A percentile compares a stretch with the other conserved stretches of the same genome.
These are phyloP conservation scores for Spongilla lacustris DNA, from an alignment of 37 sponge, comb jelly and placozoan genomes.

Conservation along the genomic window DNA sequence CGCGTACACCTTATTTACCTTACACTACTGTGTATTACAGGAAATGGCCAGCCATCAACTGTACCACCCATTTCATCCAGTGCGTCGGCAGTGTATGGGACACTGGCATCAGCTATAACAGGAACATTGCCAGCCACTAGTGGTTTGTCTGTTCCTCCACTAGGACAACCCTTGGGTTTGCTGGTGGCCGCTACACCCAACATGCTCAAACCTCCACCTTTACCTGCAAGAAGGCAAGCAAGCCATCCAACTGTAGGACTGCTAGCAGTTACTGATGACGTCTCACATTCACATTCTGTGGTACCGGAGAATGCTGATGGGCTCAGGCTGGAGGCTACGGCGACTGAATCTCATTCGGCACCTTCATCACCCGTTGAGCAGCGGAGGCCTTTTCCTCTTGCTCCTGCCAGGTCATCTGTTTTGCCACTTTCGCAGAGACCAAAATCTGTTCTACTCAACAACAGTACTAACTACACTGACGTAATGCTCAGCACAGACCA, in stretches of 20 bases:
- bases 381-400: not conserved
- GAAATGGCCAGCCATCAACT: not conserved
- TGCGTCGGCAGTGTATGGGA: not conserved
- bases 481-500: not conserved
- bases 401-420: not conserved
- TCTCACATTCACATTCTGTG: not conserved
- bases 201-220: not conserved
- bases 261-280: not conserved
- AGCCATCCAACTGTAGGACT: not conserved
- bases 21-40: not conserved
- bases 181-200: not conserved
- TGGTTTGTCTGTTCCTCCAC: not conserved
- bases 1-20: too few relatives aligned
- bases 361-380: slow-evolving; percentile 50
- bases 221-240: not conserved
- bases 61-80: not conserved
- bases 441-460: not conserved
- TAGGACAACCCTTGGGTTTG: slow-evolving; percentile 17
- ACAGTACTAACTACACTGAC: not conserved
- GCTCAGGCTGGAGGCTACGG: not conserved
- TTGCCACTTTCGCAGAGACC: not conserved
- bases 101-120: not conserved
- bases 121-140: not conserved
- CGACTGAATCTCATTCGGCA: slow-evolving; percentile 44
- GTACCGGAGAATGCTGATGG: not conserved